Percentiles rank a stretch among this genome's conserved stretches.
These are phyloP conservation scores for Phrynocephalus versicolor DNA, from an alignment of 2,113 vertebrate genomes.

Conservation along the genomic window DNA sequence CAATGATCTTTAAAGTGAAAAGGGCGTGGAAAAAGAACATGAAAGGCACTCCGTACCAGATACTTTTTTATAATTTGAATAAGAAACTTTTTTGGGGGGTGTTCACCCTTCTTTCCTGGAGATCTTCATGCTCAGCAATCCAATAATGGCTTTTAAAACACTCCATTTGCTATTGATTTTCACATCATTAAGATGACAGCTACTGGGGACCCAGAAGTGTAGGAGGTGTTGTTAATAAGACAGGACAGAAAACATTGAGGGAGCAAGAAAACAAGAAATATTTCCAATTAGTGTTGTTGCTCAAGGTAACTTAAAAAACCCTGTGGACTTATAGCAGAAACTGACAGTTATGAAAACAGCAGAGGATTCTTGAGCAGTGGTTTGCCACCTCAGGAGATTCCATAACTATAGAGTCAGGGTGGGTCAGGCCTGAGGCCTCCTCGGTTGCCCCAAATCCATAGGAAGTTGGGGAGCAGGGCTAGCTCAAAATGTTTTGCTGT, in stretches of 20 bases:
- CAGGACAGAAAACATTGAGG: constrained; percentile 8
- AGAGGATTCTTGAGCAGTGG: neutral
- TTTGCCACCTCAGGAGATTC: neutral
- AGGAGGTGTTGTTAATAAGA: constrained; percentile 25
- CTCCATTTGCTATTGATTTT: constrained; percentile 38
- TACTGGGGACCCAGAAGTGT: constrained; percentile 1
- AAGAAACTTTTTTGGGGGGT: neutral
- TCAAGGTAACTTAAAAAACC: constrained; percentile 12
- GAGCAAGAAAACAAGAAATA: constrained; percentile 12
- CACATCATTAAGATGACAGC: constrained; percentile 32
- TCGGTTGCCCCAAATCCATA: neutral
- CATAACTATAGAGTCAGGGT: neutral
- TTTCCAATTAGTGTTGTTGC: constrained; percentile 10
- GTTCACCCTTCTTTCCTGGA: neutral
- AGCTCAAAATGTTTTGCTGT: neutral
- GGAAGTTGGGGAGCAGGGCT: neutral
- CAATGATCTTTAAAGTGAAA: constrained; percentile 7
- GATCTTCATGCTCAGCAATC: neutral
- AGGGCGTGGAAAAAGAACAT: neutral
- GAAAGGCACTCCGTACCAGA: neutral
- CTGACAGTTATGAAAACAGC: neutral
- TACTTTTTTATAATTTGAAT: neutral
- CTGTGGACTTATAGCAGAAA: neutral
- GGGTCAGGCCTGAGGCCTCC: neutral
- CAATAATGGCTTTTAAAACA: constrained; percentile 29